Percentiles rank a stretch among this genome's conserved stretches.
Conservation (phyloP, 2,888 invertebrate species). For the Chloromyia formosa region DNA sequence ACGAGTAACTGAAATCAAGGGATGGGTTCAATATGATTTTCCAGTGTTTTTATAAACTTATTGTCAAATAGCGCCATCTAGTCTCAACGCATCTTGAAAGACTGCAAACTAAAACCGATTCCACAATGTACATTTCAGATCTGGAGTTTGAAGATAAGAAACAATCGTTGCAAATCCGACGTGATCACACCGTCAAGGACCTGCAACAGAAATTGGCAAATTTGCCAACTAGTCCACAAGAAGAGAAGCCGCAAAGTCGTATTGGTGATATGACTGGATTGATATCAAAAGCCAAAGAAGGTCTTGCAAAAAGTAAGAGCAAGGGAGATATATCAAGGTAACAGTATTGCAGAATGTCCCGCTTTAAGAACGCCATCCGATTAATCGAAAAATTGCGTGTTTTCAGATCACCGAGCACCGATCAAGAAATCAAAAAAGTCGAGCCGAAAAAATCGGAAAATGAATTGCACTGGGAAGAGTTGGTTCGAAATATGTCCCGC, state of each 20-base stretch:
- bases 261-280: slow-evolving; percentile 89
- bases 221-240: slow-evolving; percentile 68
- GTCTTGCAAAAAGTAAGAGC: slow-evolving; percentile 85
- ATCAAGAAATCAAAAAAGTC: slow-evolving; percentile 73
- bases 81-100: too few relatives aligned
- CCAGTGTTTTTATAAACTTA: too few relatives aligned
- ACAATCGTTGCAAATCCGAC: slow-evolving; percentile 75
- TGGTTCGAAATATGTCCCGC: slow-evolving; percentile 78
- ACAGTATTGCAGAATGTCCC: slow-evolving; percentile 4
- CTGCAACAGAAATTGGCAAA: slow-evolving; percentile 84
- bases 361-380: slow-evolving; percentile 23
- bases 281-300: slow-evolving; percentile 93
- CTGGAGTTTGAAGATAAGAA: slow-evolving; percentile 69
- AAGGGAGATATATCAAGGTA: slow-evolving; percentile 70
- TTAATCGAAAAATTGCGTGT: too few relatives aligned
- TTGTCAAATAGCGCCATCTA: too few relatives aligned
- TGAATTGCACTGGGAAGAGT: slow-evolving; percentile 94
- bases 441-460: slow-evolving; percentile 90
- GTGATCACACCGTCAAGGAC: slow-evolving; percentile 89
- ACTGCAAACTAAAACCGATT: too few relatives aligned
- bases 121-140: slow-evolving; percentile 60
- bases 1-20: too few relatives aligned
- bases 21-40: too few relatives aligned
- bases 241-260: slow-evolving; percentile 70
- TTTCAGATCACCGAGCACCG: slow-evolving; percentile 75